Evolutionary conservation across 2,797 vertebrate species (phyloP).

Genomic region (Clarias platycephalus): DNA sequence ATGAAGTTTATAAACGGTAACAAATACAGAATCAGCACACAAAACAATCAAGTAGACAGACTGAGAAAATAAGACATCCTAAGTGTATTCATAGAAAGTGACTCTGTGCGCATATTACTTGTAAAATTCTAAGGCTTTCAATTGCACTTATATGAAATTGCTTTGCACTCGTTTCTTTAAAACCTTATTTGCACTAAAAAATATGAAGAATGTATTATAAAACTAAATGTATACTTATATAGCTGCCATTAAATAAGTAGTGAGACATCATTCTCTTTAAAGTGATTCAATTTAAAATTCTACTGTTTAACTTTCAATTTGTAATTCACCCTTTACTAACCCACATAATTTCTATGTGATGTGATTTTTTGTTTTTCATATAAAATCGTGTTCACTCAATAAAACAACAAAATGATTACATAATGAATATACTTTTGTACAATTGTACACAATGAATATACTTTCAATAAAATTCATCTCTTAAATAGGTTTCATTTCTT

Average conservation of each 20-base stretch:
- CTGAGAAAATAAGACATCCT: neutral
- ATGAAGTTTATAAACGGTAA: conserved; percentile 1
- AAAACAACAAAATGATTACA: conserved; percentile 24
- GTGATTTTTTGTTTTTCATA: neutral
- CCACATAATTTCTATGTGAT: neutral
- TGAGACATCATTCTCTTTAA: neutral
- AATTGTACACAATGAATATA: neutral
- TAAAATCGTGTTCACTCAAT: conserved; percentile 13
- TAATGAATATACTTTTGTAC: conserved; percentile 1
- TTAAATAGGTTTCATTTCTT: conserved; percentile 65
- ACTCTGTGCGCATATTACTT: conserved; percentile 24
- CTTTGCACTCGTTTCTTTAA: neutral
- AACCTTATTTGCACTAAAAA: conserved; percentile 1
- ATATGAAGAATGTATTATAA: neutral
- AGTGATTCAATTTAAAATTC: neutral
- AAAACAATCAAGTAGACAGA: conserved; percentile 23
- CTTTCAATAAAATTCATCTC: neutral
- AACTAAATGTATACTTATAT: neutral
- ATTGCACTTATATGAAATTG: neutral
- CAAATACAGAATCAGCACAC: neutral
- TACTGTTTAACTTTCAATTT: neutral
- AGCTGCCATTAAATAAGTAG: conserved; percentile 3
- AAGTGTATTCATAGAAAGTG: conserved; percentile 27
- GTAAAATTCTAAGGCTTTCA: neutral
- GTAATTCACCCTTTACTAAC: neutral